Percentiles rank a stretch among this genome's conserved stretches.
Conservation (phyloP, 2,797 vertebrate species). For the Halcyon badia region DNA sequence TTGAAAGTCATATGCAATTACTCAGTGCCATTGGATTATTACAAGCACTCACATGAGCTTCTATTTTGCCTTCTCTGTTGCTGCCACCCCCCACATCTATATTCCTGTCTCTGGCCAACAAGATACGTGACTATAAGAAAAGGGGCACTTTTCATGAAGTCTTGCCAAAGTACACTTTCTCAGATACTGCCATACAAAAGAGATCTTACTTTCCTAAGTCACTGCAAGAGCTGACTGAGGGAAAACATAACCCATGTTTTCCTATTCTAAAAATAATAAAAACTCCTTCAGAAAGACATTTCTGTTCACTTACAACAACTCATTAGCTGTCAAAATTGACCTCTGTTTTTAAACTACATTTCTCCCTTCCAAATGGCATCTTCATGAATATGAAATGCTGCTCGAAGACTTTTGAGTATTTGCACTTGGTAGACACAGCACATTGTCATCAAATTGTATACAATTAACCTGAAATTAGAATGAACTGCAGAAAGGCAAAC, state of each 20-base stretch:
- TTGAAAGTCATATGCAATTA: background rate
- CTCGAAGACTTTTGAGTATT: background rate
- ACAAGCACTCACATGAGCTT: background rate
- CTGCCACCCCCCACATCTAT: background rate
- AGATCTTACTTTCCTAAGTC: background rate
- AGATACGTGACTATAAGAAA: background rate
- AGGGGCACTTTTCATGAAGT: background rate
- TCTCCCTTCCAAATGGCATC: background rate
- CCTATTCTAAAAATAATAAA: background rate
- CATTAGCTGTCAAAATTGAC: conserved; percentile 24
- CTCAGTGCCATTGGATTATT: background rate
- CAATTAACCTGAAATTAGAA: conserved; percentile 37
- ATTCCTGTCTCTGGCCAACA: background rate
- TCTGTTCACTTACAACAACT: background rate
- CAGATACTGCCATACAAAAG: background rate
- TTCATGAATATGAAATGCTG: conserved; percentile 13
- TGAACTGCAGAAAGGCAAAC: background rate
- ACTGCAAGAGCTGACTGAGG: background rate
- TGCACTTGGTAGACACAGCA: conserved; percentile 3
- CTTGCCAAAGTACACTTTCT: background rate
- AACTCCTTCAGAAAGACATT: background rate
- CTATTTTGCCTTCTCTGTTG: background rate
- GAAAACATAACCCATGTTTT: background rate
- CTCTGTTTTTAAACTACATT: background rate
- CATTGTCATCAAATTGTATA: background rate